These are phyloP conservation scores for Otis tarda DNA, from an alignment of 2,113 vertebrate species.

Conservation along the genomic window DNA sequence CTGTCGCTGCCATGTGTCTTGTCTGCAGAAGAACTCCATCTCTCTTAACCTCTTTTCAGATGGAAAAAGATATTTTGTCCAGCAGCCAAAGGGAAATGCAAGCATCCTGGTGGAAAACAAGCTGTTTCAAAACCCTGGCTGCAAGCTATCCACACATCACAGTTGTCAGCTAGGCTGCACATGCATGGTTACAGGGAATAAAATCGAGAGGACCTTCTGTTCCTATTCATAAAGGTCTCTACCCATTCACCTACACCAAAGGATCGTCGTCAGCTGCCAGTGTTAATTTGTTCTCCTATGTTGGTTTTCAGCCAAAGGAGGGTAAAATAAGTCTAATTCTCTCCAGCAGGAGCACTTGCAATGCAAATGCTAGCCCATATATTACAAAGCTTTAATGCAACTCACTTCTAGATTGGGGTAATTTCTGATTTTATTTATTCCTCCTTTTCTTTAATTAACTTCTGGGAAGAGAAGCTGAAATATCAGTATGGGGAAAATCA, in stretches of 20 bases:
- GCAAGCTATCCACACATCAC: slow-evolving; percentile 59
- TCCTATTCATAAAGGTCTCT: slow-evolving; percentile 62
- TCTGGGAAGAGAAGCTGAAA: slow-evolving; percentile 7
- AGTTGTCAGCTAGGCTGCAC: slow-evolving; percentile 55
- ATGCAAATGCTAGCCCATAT: slow-evolving; percentile 24
- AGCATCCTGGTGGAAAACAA: slow-evolving; percentile 70
- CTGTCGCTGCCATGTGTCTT: not conserved
- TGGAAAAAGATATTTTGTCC: slow-evolving; percentile 51
- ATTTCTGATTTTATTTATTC: slow-evolving; percentile 33
- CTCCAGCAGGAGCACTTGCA: slow-evolving; percentile 23
- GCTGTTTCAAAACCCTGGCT: slow-evolving; percentile 67
- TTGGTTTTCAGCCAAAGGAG: slow-evolving; percentile 18
- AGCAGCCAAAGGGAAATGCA: slow-evolving; percentile 63
- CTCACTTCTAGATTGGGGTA: slow-evolving; percentile 33
- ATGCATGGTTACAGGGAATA: slow-evolving; percentile 55
- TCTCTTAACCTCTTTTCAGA: slow-evolving; percentile 54
- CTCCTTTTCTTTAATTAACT: slow-evolving; percentile 23
- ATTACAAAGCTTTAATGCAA: slow-evolving; percentile 13
- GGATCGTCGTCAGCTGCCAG: slow-evolving; percentile 9
- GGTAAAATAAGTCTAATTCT: not conserved
- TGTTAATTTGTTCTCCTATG: slow-evolving; percentile 52
- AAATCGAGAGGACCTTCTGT: slow-evolving; percentile 62
- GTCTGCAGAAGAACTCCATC: not conserved
- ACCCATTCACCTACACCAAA: slow-evolving; percentile 54
- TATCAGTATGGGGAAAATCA: not conserved